Evolutionary conservation across 2,797 vertebrate genomes (phyloP).

Genomic region (Coilia nasus): DNA sequence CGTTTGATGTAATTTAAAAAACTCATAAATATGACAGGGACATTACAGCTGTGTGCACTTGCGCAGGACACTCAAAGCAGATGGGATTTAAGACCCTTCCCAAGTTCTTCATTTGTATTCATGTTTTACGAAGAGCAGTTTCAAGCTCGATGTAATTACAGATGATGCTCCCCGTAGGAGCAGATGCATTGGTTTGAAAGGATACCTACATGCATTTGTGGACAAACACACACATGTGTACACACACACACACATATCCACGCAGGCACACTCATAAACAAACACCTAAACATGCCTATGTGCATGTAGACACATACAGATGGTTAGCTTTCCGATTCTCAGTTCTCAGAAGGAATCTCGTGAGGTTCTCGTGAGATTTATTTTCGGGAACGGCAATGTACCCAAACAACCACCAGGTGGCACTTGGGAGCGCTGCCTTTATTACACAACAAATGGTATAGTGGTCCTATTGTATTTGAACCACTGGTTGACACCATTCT

Average conservation of each 20-base stretch:
- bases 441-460: no score
- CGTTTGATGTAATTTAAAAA: background rate
- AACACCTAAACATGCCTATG: no score
- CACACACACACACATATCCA: no score
- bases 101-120: conserved; percentile 7
- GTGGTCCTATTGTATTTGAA: no score
- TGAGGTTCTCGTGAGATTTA: no score
- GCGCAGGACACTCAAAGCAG: background rate
- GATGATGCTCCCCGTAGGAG: background rate
- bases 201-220: conserved; percentile 11
- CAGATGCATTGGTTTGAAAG: background rate
- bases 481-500: no score
- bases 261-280: background rate
- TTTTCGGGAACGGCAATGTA: no score
- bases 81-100: background rate
- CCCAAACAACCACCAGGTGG: no score
- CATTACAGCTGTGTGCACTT: background rate
- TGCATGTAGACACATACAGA: no score
- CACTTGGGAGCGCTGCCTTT: no score
- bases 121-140: background rate
- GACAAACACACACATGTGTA: background rate
- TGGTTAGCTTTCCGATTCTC: no score
- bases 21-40: background rate
- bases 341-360: no score
- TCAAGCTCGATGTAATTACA: conserved; percentile 26